Percentiles rank a stretch among this genome's conserved stretches.
Conservation (phyloP, 2,888 invertebrate genomes). For the Julus scandinavius region DNA sequence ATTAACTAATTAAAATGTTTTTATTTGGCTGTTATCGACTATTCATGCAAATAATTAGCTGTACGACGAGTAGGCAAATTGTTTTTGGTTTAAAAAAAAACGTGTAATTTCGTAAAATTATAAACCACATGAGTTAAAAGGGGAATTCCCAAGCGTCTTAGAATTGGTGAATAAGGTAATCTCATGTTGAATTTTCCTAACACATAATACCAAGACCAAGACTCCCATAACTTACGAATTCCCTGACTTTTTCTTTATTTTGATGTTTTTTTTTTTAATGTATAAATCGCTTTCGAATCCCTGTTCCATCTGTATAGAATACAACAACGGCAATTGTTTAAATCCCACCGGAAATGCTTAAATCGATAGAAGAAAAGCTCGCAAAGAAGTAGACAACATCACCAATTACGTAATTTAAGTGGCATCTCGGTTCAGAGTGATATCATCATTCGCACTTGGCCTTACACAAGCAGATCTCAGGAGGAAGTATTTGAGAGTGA, state of each 20-base stretch:
- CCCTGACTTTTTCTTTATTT: background rate
- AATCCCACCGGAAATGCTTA: background rate
- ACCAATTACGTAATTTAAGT: slow-evolving; percentile 27
- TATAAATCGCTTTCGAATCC: background rate
- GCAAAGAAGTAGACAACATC: background rate
- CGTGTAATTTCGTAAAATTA: no score
- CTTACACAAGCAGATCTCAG: background rate
- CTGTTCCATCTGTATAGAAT: background rate
- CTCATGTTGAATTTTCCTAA: no score
- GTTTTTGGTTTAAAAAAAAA: no score
- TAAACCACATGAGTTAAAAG: no score
- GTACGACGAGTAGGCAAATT: no score
- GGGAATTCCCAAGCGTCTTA: no score
- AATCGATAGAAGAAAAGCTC: background rate
- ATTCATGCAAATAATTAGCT: no score
- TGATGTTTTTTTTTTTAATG: background rate
- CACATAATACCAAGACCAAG: no score
- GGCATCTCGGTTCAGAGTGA: slow-evolving; percentile 14
- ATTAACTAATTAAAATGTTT: no score
- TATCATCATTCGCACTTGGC: slow-evolving; percentile 5
- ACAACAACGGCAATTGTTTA: background rate
- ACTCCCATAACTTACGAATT: no score
- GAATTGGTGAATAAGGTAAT: no score
- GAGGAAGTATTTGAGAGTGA: background rate
- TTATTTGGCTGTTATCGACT: no score